Evolutionary conservation across 1,140 invertebrate species (phyloP).

Genomic region (Brachionus asplanchnoidis): DNA sequence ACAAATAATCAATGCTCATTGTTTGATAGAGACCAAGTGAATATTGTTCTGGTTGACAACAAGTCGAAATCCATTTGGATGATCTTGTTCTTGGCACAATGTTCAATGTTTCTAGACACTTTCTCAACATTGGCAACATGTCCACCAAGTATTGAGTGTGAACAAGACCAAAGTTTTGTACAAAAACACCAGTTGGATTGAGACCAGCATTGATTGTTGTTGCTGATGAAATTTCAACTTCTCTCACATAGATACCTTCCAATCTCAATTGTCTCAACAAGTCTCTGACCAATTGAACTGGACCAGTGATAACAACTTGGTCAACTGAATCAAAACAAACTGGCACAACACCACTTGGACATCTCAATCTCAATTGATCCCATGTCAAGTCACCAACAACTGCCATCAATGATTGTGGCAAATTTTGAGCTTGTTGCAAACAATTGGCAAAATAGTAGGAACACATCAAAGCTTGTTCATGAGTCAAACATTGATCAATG

Average conservation of each 20-base stretch:
- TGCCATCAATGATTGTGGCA: constrained; percentile 73
- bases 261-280: constrained; percentile 27
- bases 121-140: neutral
- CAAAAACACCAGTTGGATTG: constrained; percentile 64
- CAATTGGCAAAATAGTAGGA: constrained; percentile 84
- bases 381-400: constrained; percentile 74
- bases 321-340: constrained; percentile 89
- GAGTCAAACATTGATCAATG: constrained; percentile 85
- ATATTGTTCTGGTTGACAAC: constrained; percentile 78
- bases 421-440: constrained; percentile 68
- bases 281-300: constrained; percentile 48
- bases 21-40: constrained; percentile 68
- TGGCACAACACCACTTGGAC: constrained; percentile 70
- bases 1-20: constrained; percentile 85
- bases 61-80: constrained; percentile 82
- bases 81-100: constrained; percentile 65
- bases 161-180: constrained; percentile 85
- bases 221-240: neutral
- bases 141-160: constrained; percentile 61
- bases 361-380: constrained; percentile 71
- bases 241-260: constrained; percentile 5
- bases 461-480: constrained; percentile 81
- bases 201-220: neutral
- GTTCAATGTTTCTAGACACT: constrained; percentile 1
- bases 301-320: constrained; percentile 86